A percentile compares a stretch with the other conserved stretches of the same genome.
Evolutionary conservation across 2,113 vertebrate genomes (phyloP).

Genomic region (Cranoglanis bouderius): DNA sequence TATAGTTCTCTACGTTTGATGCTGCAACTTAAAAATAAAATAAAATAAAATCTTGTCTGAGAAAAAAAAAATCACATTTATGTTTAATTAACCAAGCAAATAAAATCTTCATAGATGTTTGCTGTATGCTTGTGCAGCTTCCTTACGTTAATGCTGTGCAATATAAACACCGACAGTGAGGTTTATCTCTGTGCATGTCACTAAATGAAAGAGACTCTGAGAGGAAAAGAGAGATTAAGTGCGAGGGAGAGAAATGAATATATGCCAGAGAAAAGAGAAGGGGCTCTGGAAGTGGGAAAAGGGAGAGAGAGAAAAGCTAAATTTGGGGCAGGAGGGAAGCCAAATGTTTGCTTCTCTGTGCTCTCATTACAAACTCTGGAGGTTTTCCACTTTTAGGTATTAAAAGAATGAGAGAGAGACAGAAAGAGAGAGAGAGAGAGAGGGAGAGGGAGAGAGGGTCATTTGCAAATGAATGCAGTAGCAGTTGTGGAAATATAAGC

Average conservation of each 20-base stretch:
- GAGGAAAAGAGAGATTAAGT: constrained; percentile 36
- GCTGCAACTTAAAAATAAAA: not conserved
- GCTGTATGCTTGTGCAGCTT: not conserved
- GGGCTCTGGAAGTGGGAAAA: constrained; percentile 21
- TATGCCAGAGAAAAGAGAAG: constrained; percentile 27
- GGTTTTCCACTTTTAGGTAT: constrained; percentile 88
- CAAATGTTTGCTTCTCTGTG: constrained; percentile 87
- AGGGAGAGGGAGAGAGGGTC: constrained; percentile 71
- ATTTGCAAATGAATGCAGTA: constrained; percentile 98
- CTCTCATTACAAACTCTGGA: constrained; percentile 90
- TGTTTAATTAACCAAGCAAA: too few species aligned
- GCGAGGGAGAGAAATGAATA: constrained; percentile 32
- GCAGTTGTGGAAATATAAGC: constrained; percentile 96
- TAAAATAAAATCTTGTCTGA: not conserved
- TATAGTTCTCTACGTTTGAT: not conserved
- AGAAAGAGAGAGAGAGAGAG: constrained; percentile 66
- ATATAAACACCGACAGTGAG: not conserved
- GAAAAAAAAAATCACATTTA: not conserved
- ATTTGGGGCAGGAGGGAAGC: constrained; percentile 79
- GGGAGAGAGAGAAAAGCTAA: constrained; percentile 56
- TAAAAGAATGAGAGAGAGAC: constrained; percentile 74
- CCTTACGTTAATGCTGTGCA: not conserved
- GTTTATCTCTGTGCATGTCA: constrained; percentile 15
- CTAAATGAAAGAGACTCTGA: constrained; percentile 45
- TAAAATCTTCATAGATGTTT: not conserved